Evolutionary conservation across 2,888 invertebrate species (phyloP), one percentile per base, ranked within the genome.

Genomic region (Sisyra nigra): DNA sequence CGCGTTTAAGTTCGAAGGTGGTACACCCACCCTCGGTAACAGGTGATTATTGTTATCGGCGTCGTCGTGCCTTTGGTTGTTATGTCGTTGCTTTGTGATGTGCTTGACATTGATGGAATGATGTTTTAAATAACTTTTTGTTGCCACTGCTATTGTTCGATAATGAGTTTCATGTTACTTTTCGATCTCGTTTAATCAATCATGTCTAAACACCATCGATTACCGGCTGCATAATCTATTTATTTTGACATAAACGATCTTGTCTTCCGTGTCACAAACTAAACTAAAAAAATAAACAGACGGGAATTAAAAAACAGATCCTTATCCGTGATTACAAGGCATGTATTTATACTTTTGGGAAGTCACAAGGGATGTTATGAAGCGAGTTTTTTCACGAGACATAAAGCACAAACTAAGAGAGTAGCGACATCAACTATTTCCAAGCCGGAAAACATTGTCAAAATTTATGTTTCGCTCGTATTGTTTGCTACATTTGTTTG

Each of bases 41-140:
- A 24, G 24, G 24, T 24, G 24, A 24, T 24, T 24, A 24, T 24
- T 24, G 24, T 24, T 24, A 24, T 24, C 24, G 24, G 7, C 24
- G 24, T 24, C 24, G 24, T 24, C 7, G 24, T 24, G 24, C 24
- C 7, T 24, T 24, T 24, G 24, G 24, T 7, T 24, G 24, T 24
- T 24, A 24, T 24, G 24, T 24, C 24, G 24, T 35, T 13, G 35
- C 17, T 13, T 35, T 35, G 13, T 34, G 34, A 7, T 11, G 13
- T 13, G 14, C n/a, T 10, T 35, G 35, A 35, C 35, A 35, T 35
- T 35, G 35, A 35, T 35, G 35, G 35, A 35, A 35, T 35, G 35
- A 35, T 35, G 17, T 35, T 35, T 35, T 35, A 15, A 35, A 35
- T 35, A 35, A 35, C 14, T 35, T 15, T 15, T 15, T 33, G 13